Percentiles rank a stretch among this genome's conserved stretches.
Conservation (phyloP, 2,888 invertebrate species). For the Dasysyrphus albostriatus region DNA sequence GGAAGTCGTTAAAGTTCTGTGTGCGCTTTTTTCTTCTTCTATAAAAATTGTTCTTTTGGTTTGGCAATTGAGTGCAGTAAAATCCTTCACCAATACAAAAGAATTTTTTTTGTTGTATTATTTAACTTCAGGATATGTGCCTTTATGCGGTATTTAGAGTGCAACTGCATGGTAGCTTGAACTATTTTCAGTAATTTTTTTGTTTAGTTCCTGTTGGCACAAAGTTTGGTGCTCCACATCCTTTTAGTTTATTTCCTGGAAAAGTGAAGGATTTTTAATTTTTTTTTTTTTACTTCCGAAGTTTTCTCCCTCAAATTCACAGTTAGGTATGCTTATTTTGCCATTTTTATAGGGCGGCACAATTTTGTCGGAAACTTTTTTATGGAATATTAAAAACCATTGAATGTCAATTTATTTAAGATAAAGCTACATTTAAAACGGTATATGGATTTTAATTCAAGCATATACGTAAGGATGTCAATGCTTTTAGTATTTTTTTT, state of each 20-base stretch:
- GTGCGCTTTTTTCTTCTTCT: constrained; percentile 18
- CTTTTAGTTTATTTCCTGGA: constrained; percentile 44
- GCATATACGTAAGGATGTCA: background rate
- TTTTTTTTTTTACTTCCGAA: constrained; percentile 8
- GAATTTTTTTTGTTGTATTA: constrained; percentile 18
- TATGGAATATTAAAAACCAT: background rate
- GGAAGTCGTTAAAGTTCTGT: constrained; percentile 36
- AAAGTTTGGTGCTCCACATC: constrained; percentile 58
- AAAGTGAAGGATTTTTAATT: background rate
- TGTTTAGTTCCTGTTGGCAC: constrained; percentile 52
- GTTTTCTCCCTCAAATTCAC: background rate
- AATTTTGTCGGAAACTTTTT: constrained; percentile 1
- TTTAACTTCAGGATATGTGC: constrained; percentile 52
- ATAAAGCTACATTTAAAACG: background rate
- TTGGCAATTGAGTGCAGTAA: constrained; percentile 14
- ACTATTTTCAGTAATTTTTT: constrained; percentile 4
- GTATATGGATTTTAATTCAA: no score
- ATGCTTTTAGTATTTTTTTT: background rate
- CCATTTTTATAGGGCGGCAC: background rate
- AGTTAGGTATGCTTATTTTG: constrained; percentile 1
- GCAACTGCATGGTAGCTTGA: constrained; percentile 45
- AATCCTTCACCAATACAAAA: background rate
- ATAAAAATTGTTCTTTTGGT: constrained; percentile 5
- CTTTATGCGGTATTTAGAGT: constrained; percentile 60
- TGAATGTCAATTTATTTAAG: background rate